Conservation (phyloP, 2,113 vertebrate species). For the Butorides virescens region DNA sequence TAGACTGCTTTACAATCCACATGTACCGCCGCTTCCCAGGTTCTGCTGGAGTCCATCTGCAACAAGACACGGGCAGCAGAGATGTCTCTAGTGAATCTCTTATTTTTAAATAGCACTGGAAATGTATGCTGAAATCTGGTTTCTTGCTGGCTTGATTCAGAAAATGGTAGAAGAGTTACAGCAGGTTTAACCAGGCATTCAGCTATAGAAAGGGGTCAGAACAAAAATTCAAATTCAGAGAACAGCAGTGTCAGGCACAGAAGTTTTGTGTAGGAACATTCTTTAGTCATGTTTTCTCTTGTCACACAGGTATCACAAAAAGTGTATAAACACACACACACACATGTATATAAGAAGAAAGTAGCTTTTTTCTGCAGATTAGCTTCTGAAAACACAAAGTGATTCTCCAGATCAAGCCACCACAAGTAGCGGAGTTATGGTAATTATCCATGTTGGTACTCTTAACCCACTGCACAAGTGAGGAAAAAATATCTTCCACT, state of each 20-base stretch:
- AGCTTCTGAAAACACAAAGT: background rate
- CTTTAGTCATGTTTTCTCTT: background rate
- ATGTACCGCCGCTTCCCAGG: background rate
- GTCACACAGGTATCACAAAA: background rate
- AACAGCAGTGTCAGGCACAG: background rate
- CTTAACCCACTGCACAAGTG: background rate
- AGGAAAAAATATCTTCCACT: background rate
- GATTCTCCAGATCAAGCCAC: background rate
- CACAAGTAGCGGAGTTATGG: background rate
- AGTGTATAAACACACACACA: rapidly evolving
- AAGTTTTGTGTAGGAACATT: background rate
- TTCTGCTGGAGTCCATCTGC: background rate
- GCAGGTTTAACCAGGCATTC: background rate
- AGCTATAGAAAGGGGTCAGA: background rate
- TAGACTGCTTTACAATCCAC: background rate
- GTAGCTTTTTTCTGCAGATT: background rate
- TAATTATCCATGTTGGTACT: background rate
- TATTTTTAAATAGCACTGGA: background rate
- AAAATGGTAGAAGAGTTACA: background rate
- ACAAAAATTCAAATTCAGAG: background rate
- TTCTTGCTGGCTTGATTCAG: background rate
- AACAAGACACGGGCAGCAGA: background rate
- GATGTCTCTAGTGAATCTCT: background rate
- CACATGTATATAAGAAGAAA: background rate
- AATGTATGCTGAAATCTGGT: background rate